Evolutionary conservation across 2,888 invertebrate genomes (phyloP).

Genomic region (Lochmaea capreae): DNA sequence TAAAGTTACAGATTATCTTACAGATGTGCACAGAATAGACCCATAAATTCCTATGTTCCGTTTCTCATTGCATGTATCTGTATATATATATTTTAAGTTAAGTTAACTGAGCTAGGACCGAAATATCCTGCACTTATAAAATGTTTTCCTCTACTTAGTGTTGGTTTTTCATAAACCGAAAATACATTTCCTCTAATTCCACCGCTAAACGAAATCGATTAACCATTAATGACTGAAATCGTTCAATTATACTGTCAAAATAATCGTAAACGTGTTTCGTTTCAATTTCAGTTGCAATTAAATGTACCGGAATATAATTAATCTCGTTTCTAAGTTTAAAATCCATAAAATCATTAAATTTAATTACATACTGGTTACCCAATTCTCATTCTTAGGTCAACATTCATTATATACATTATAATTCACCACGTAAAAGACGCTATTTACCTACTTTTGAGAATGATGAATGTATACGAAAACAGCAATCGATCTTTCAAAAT

Average conservation of each 20-base stretch:
- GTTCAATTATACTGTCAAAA: conserved; percentile 8
- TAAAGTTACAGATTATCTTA: no score
- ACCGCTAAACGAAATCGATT: background rate
- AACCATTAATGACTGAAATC: background rate
- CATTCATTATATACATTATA: no score
- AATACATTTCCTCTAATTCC: background rate
- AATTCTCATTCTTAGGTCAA: background rate
- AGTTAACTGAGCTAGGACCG: no score
- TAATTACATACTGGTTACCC: background rate
- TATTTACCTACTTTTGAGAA: no score
- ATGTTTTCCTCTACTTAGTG: no score
- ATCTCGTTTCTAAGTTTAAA: background rate
- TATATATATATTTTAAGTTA: no score
- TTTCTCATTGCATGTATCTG: no score
- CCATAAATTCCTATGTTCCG: no score
- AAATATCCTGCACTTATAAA: no score
- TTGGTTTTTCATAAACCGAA: background rate
- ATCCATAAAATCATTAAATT: background rate
- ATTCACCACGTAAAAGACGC: background rate
- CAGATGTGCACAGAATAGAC: no score
- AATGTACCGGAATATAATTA: background rate
- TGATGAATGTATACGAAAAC: no score
- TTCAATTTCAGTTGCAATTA: background rate
- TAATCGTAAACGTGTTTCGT: background rate
- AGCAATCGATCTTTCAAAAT: no score